Evolutionary conservation across 2,888 invertebrate species (phyloP).

Genomic region (Drosophila longiperda): DNA sequence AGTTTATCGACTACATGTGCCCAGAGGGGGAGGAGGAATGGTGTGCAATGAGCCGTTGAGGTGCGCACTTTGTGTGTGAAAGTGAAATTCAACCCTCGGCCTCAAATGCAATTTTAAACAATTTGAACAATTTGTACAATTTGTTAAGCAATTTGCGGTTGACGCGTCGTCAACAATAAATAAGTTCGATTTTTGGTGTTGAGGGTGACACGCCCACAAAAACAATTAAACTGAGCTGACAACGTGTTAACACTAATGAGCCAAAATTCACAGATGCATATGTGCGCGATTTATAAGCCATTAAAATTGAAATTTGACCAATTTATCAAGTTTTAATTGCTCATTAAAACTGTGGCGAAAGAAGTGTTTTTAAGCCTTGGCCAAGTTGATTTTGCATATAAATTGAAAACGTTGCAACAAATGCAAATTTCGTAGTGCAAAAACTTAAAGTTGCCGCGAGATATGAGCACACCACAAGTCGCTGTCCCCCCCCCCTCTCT

Average conservation of each 20-base stretch:
- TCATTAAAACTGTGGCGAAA: conserved; percentile 57
- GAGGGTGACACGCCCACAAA: conserved; percentile 31
- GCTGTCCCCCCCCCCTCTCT: neutral
- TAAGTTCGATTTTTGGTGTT: conserved; percentile 46
- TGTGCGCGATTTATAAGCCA: conserved; percentile 38
- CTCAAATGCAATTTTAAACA: conserved; percentile 71
- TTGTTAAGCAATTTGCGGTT: conserved; percentile 75
- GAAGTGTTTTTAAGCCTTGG: conserved; percentile 14
- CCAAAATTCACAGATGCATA: conserved; percentile 12
- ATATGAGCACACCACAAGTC: conserved; percentile 22
- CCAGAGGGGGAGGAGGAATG: too few species aligned
- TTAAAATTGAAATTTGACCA: conserved; percentile 24
- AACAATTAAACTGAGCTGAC: conserved; percentile 45
- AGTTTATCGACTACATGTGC: conserved; percentile 39
- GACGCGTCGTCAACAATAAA: conserved; percentile 62
- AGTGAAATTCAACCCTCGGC: conserved; percentile 39
- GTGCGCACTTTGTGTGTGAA: conserved; percentile 44
- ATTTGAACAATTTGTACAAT: conserved; percentile 76
- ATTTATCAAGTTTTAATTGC: conserved; percentile 63
- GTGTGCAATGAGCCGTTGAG: conserved; percentile 72
- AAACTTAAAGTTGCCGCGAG: conserved; percentile 33
- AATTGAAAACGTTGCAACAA: conserved; percentile 59
- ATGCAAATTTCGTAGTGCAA: conserved; percentile 56
- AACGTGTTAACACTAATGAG: conserved; percentile 60
- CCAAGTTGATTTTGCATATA: conserved; percentile 62